Conservation (phyloP, 2,888 invertebrate species). For the Lissocephala sabroskyi region DNA sequence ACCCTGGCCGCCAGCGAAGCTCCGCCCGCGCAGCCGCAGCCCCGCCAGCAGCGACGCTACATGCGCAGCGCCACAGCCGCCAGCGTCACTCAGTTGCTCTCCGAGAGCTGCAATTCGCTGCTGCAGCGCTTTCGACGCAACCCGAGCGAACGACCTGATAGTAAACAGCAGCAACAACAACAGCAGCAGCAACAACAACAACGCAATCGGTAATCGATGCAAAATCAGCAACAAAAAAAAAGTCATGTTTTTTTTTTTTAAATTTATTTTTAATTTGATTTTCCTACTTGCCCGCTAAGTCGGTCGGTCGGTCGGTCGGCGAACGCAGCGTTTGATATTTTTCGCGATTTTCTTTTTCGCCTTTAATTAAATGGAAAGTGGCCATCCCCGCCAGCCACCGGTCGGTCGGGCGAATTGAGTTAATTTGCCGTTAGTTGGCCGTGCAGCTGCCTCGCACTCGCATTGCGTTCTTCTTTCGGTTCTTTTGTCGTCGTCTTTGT, state of each 20-base stretch:
- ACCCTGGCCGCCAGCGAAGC: slow-evolving; percentile 17
- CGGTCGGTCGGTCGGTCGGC: too few relatives aligned
- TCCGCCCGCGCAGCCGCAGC: slow-evolving; percentile 33
- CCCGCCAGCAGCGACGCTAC: slow-evolving; percentile 80
- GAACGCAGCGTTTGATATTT: slow-evolving; percentile 16
- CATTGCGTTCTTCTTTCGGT: too few relatives aligned
- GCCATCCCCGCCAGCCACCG: slow-evolving; percentile 24
- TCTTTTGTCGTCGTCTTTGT: neutral
- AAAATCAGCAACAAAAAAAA: slow-evolving; percentile 28
- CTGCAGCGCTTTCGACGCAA: slow-evolving; percentile 86
- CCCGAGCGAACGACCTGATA: slow-evolving; percentile 80
- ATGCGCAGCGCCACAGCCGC: slow-evolving; percentile 83
- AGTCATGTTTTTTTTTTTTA: slow-evolving; percentile 31
- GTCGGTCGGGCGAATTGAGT: too few relatives aligned
- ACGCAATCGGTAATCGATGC: slow-evolving; percentile 66
- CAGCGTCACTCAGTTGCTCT: slow-evolving; percentile 88
- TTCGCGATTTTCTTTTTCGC: slow-evolving; percentile 8
- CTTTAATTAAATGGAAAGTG: slow-evolving; percentile 18
- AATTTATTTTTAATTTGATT: slow-evolving; percentile 54
- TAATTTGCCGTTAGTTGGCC: slow-evolving; percentile 44
- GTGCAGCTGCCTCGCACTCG: slow-evolving; percentile 28
- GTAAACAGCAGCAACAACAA: slow-evolving; percentile 46
- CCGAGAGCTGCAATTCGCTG: slow-evolving; percentile 89
- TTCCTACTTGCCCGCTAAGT: too few relatives aligned
- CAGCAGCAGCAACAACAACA: slow-evolving; percentile 34